Evolutionary conservation across 1,140 invertebrate genomes (phyloP).

Genomic region (Danaus melanippus): DNA sequence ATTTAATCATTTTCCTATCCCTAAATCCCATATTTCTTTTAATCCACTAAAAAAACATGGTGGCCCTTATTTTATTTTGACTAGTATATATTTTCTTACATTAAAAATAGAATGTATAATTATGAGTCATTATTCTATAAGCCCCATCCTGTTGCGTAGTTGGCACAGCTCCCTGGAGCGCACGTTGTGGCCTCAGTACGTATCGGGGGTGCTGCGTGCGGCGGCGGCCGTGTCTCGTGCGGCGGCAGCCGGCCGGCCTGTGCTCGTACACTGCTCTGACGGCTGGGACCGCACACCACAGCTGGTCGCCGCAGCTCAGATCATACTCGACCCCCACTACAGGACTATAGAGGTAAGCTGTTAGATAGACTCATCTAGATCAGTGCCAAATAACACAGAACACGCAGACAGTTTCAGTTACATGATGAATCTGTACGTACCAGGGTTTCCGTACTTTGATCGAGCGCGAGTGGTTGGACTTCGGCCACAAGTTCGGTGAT

Average conservation of each 20-base stretch:
- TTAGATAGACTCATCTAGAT: too few species aligned
- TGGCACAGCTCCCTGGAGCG: slow-evolving; percentile 91
- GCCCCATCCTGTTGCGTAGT: slow-evolving; percentile 63
- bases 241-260: slow-evolving; percentile 88
- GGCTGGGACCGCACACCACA: slow-evolving; percentile 98
- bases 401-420: too few species aligned
- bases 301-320: slow-evolving; percentile 90
- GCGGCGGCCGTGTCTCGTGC: slow-evolving; percentile 85
- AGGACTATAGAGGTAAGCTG: slow-evolving; percentile 85
- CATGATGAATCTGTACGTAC: slow-evolving; percentile 3
- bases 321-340: slow-evolving; percentile 95
- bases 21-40: too few species aligned
- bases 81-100: too few species aligned
- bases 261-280: slow-evolving; percentile 96
- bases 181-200: slow-evolving; percentile 92
- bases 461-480: slow-evolving; percentile 96
- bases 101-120: too few species aligned
- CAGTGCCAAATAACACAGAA: too few species aligned
- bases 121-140: not conserved
- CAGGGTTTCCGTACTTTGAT: slow-evolving; percentile 93
- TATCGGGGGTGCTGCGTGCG: slow-evolving; percentile 86
- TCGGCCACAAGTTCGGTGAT: slow-evolving; percentile 97
- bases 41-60: too few species aligned
- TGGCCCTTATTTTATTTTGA: too few species aligned
- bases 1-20: too few species aligned